These are phyloP conservation scores for Iselma pallidipennis DNA, from an alignment of 2,888 invertebrate species.

Conservation along the genomic window DNA sequence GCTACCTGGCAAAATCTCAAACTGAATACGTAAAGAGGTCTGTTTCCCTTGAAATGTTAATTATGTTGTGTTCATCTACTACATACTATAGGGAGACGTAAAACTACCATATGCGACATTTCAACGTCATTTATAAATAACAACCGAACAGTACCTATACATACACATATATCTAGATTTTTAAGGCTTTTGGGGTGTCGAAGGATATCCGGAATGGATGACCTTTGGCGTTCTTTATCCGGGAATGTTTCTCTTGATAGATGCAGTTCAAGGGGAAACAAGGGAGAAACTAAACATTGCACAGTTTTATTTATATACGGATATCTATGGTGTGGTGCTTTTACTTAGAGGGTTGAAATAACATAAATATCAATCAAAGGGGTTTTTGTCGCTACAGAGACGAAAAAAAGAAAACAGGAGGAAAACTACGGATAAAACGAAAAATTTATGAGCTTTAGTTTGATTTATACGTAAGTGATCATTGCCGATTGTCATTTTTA, in stretches of 20 bases:
- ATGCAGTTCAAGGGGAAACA: conserved; percentile 28
- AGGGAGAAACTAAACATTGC: conserved; percentile 28
- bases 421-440: neutral
- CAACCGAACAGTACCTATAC: conserved; percentile 30
- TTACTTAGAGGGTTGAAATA: conserved; percentile 28
- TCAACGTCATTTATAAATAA: conserved; percentile 34
- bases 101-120: conserved; percentile 34
- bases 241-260: conserved; percentile 36
- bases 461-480: neutral
- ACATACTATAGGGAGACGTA: conserved; percentile 10
- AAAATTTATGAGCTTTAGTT: neutral
- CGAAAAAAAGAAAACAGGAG: neutral
- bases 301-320: conserved; percentile 31
- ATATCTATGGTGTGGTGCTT: conserved; percentile 26
- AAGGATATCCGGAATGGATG: conserved; percentile 28
- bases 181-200: conserved; percentile 4
- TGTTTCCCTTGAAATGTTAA: conserved; percentile 25
- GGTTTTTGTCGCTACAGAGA: conserved; percentile 17
- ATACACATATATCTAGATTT: conserved; percentile 34
- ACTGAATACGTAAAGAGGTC: conserved; percentile 39
- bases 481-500: neutral
- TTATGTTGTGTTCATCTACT: conserved; percentile 17
- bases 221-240: conserved; percentile 35
- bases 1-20: conserved; percentile 35
- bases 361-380: conserved; percentile 39